These are phyloP conservation scores for Andrena marginata DNA, from an alignment of 2,888 invertebrate species.

Conservation along the genomic window DNA sequence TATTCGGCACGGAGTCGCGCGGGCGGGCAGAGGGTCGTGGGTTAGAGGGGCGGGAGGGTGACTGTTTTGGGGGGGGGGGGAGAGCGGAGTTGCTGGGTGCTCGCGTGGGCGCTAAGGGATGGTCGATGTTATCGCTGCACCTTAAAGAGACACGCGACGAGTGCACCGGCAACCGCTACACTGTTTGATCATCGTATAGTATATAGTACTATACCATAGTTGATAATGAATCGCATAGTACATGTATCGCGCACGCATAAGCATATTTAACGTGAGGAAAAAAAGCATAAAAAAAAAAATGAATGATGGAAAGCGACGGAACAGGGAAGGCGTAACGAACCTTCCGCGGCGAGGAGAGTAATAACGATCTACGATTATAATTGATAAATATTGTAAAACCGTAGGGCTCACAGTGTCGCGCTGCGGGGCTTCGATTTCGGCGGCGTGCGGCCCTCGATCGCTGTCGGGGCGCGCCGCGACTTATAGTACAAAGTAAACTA, in stretches of 20 bases:
- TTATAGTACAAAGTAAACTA: conserved; percentile 84
- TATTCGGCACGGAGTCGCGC: conserved; percentile 41
- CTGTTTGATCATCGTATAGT: conserved; percentile 78
- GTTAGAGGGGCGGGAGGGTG: too few species aligned
- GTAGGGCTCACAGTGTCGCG: conserved; percentile 69
- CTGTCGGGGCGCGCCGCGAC: conserved; percentile 70
- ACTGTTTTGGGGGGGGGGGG: not conserved
- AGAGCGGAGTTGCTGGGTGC: conserved; percentile 9
- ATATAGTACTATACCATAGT: conserved; percentile 74
- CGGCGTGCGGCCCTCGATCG: conserved; percentile 59
- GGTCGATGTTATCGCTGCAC: conserved; percentile 68
- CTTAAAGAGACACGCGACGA: conserved; percentile 30
- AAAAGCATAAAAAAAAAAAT: conserved; percentile 51
- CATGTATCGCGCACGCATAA: conserved; percentile 72
- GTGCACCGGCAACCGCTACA: conserved; percentile 71
- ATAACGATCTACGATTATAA: conserved; percentile 38
- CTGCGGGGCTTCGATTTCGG: conserved; percentile 78
- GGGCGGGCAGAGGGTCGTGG: conserved; percentile 15
- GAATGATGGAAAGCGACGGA: conserved; percentile 6
- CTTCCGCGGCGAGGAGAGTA: conserved; percentile 33
- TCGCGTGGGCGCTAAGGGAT: conserved; percentile 33
- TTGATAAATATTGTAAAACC: conserved; percentile 48
- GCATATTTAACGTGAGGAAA: conserved; percentile 70
- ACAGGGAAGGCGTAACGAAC: conserved; percentile 32
- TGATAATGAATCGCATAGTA: conserved; percentile 71